Conservation (phyloP, 2,113 vertebrate genomes). For the Gymnobelideus leadbeateri region DNA sequence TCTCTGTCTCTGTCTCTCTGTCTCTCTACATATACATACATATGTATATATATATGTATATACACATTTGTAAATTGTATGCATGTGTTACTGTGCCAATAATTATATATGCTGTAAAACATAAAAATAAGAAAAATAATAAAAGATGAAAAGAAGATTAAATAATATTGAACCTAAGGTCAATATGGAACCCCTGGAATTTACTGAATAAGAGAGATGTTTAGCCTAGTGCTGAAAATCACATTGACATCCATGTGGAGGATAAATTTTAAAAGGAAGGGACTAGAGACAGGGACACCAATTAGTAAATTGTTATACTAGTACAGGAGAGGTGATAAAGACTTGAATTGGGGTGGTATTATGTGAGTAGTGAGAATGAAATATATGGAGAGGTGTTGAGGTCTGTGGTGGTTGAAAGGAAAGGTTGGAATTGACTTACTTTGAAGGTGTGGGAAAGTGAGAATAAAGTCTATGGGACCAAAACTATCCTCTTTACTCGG, state of each 20-base stretch:
- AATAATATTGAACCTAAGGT: neutral
- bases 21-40: too few species aligned
- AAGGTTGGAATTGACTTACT: neutral
- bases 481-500: neutral
- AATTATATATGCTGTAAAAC: neutral
- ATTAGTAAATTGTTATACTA: neutral
- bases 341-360: neutral
- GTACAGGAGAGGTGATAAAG: neutral
- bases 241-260: too few species aligned
- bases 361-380: neutral
- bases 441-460: neutral
- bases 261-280: neutral
- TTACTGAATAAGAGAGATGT: neutral
- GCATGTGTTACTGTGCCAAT: too few species aligned
- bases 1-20: too few species aligned
- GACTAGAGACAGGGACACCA: neutral
- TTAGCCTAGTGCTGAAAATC: neutral
- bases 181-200: neutral
- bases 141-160: neutral
- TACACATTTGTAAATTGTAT: too few species aligned
- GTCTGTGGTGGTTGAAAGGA: neutral
- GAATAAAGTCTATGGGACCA: neutral
- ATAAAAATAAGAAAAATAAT: neutral
- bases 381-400: neutral
- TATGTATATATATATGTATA: too few species aligned